These are phyloP conservation scores for Bos javanicus DNA, from an alignment of 2,113 vertebrate species.

Conservation along the genomic window DNA sequence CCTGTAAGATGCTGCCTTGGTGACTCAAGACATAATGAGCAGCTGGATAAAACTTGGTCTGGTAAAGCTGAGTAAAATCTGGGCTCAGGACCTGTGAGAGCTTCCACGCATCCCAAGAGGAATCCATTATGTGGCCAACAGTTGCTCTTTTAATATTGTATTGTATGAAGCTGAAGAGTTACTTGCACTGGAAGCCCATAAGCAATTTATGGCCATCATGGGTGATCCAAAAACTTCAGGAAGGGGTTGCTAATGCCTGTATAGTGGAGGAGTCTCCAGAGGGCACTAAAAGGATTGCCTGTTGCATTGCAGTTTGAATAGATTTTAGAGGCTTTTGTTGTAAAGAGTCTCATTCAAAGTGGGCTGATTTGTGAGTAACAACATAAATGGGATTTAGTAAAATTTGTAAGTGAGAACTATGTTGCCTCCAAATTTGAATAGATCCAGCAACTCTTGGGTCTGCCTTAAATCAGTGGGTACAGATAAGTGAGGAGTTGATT, in stretches of 20 bases:
- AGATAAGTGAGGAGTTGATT: not conserved
- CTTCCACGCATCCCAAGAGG: not conserved
- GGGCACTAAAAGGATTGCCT: not conserved
- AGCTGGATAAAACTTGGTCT: not conserved
- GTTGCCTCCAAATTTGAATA: not conserved
- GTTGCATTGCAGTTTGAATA: not conserved
- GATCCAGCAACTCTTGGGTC: not conserved
- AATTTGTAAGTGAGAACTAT: not conserved
- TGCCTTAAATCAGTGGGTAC: not conserved
- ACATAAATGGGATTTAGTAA: not conserved
- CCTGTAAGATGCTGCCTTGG: not conserved
- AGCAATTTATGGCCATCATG: not conserved
- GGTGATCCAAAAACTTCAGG: not conserved
- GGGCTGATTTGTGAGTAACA: not conserved
- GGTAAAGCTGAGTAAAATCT: not conserved
- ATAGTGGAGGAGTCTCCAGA: not conserved
- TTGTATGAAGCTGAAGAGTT: not conserved
- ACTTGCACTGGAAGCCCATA: not conserved
- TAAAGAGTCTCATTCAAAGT: not conserved
- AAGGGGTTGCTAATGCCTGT: not conserved
- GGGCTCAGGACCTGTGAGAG: not conserved
- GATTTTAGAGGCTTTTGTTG: not conserved
- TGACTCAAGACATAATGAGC: not conserved
- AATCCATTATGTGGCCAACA: not conserved
- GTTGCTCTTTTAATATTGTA: not conserved